These are phyloP conservation scores for Pherbina coryleti DNA, from an alignment of 2,888 invertebrate genomes.

Conservation along the genomic window DNA sequence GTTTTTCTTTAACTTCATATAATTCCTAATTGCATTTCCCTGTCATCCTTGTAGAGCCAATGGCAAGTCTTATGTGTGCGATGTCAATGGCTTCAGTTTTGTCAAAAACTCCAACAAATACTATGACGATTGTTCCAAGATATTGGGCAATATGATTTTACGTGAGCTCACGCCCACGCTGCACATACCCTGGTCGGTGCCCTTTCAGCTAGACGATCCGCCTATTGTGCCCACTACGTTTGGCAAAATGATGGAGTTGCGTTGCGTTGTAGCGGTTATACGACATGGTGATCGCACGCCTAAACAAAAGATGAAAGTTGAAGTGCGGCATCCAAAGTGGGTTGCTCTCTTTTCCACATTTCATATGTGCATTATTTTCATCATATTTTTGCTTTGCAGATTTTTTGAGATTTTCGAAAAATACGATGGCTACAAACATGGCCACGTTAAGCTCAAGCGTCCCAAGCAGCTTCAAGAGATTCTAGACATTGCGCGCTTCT, in stretches of 20 bases:
- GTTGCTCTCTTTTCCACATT: conserved; percentile 31
- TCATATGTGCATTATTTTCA: neutral
- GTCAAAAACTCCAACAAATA: conserved; percentile 99
- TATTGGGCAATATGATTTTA: conserved; percentile 97
- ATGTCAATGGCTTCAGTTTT: conserved; percentile 99
- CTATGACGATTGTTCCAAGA: conserved; percentile 99
- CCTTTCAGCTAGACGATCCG: conserved; percentile 97
- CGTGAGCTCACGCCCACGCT: conserved; percentile 93
- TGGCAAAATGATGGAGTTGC: conserved; percentile 93
- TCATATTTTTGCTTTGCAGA: conserved; percentile 69
- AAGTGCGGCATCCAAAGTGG: conserved; percentile 94
- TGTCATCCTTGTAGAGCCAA: conserved; percentile 80
- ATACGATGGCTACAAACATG: conserved; percentile 94
- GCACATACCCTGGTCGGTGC: conserved; percentile 97
- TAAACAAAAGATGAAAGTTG: conserved; percentile 99
- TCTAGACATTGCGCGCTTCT: conserved; percentile 92
- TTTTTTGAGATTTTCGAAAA: conserved; percentile 99
- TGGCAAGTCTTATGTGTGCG: conserved; percentile 99
- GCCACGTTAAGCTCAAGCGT: conserved; percentile 96
- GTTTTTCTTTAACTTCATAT: neutral
- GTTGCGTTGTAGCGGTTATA: conserved; percentile 98
- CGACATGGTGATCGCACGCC: conserved; percentile 98
- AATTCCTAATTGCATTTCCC: neutral
- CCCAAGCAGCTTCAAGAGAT: conserved; percentile 98
- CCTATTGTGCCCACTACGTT: conserved; percentile 99